Percentiles rank a stretch among this genome's conserved stretches.
phyloP scores from a whole-genome alignment of 2,888 invertebrate genomes.

The Heliconius ismenius region DNA sequence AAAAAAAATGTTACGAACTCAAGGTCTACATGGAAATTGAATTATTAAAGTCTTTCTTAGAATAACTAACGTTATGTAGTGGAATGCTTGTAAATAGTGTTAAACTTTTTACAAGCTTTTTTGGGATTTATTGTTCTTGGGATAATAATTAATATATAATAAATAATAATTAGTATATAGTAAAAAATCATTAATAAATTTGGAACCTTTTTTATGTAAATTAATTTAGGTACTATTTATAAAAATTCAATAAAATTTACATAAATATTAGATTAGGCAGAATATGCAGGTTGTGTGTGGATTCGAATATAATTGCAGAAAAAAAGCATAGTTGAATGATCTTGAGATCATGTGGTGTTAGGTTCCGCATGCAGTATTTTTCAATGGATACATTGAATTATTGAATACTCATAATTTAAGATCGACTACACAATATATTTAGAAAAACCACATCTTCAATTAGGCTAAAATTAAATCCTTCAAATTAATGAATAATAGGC shows the following conservation, averaged over 20 bases:
- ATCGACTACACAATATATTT: background rate
- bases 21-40: constrained; percentile 8
- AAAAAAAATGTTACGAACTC: constrained; percentile 11
- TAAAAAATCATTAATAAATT: too few species aligned
- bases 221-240: background rate
- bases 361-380: background rate
- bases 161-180: too few species aligned
- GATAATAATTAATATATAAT: too few species aligned
- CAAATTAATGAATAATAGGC: background rate
- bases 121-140: background rate
- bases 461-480: background rate
- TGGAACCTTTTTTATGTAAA: background rate
- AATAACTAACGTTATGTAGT: constrained; percentile 12
- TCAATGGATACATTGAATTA: background rate
- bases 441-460: background rate
- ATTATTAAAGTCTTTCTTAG: constrained; percentile 21
- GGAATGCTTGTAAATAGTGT: constrained; percentile 11
- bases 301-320: background rate
- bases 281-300: background rate
- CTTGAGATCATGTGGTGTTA: too few species aligned
- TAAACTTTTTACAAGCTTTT: background rate
- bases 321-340: background rate
- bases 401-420: background rate
- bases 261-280: background rate
- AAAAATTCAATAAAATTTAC: background rate